These are phyloP conservation scores for Augiades crinisus DNA, from an alignment of 2,888 invertebrate species.

Conservation along the genomic window DNA sequence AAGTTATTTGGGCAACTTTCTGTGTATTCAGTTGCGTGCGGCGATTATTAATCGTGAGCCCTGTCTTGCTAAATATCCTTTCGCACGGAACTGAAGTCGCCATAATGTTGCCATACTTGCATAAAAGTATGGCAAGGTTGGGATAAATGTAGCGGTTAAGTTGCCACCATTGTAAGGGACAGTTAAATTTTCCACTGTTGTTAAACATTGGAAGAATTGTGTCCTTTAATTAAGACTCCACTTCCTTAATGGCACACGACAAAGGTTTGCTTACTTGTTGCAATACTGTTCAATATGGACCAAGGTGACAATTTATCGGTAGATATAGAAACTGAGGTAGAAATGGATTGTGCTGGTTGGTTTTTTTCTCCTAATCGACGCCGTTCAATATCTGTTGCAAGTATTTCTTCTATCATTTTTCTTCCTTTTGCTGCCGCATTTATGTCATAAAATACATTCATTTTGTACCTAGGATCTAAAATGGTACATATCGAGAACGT, in stretches of 20 bases:
- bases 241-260: no score
- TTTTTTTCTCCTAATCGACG: no score
- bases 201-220: no score
- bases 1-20: slow-evolving; percentile 23
- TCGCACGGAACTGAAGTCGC: slow-evolving; percentile 36
- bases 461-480: slow-evolving; percentile 35
- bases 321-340: no score
- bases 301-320: no score
- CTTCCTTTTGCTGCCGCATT: no score
- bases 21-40: slow-evolving; percentile 23
- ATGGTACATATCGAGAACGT: slow-evolving; percentile 33
- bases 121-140: slow-evolving; percentile 20
- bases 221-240: no score
- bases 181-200: slow-evolving; percentile 25
- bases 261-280: no score
- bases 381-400: no score
- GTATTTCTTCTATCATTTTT: no score
- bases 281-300: no score
- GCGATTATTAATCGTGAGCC: slow-evolving; percentile 28
- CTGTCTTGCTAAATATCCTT: slow-evolving; percentile 33
- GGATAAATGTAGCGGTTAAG: slow-evolving; percentile 27
- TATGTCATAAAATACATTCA: slow-evolving; percentile 26
- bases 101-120: slow-evolving; percentile 30
- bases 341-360: no score
- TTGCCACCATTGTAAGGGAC: slow-evolving; percentile 35